Evolutionary conservation across 2,797 vertebrate species (phyloP), one percentile per base, ranked within the genome.

Genomic region (Acestrorhynchus altus): DNA sequence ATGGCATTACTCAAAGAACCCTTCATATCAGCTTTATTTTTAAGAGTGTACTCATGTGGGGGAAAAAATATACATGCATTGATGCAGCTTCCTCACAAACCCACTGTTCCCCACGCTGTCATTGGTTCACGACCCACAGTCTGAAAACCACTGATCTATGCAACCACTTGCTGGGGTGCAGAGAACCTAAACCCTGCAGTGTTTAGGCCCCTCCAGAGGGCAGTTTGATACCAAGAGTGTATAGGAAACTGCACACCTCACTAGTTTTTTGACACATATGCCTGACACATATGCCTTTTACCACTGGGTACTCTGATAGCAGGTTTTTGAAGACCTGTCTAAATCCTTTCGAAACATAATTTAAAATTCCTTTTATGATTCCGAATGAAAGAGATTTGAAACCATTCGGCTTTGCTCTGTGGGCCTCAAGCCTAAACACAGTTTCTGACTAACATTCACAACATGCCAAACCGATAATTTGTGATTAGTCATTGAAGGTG

Each of bases 291-390:
- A 40, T 61, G 59, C 59, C 57, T 60, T 60, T 60, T 60, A 60
- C 57, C 18, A 10, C n/a, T 28, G 57, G 57, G 28, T 59, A 35
- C 57, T 35, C 57, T 35, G 24, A 57, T 57, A 6, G 59, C 59
- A 35, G 59, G 1, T 40, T 61, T 18, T 40, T 39, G 59, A 61
- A 31, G 31, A 61, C 35, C 31, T 61, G 59, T 61, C 59, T 61
- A 31, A 22, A 35, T n/a, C 31, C 31, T 61, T 20, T 61, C 20
- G 31, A 39, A 61, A n/a, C 18, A 20, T 39, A 31, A 61, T 61
- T 61, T 61, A 61, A 61, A n/a, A 61, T 61, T 61, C 59, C 31
- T n/a, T 61, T 61, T 61, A 39, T 39, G 59, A 61, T 39, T 20
- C 31, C 1, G 31, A 39, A 28, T 35, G 39, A 35, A 61, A 16